Conservation (phyloP, 2,797 vertebrate species). For the Paguma larvata region DNA sequence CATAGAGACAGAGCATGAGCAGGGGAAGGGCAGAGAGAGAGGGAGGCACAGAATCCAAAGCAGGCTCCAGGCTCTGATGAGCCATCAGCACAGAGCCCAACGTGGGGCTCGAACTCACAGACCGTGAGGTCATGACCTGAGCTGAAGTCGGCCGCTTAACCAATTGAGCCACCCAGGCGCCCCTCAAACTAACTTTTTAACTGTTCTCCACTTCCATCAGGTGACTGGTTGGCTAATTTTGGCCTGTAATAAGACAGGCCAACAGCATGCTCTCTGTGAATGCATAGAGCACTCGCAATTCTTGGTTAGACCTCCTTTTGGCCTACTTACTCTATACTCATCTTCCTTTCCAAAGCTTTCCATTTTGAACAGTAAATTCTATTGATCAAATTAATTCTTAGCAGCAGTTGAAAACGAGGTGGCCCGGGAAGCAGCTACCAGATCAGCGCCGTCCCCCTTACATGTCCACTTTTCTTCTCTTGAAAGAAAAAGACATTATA, state of each 20-base stretch:
- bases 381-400: conserved; percentile 34
- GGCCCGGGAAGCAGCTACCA: background rate
- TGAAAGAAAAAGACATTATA: background rate
- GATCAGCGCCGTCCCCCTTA: background rate
- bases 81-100: no score
- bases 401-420: background rate
- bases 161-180: no score
- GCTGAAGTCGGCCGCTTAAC: no score
- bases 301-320: background rate
- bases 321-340: background rate
- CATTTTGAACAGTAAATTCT: conserved; percentile 14
- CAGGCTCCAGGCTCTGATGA: no score
- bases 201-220: background rate
- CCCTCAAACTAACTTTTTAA: background rate
- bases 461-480: conserved; percentile 1
- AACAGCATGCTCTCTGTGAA: background rate
- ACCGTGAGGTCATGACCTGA: no score
- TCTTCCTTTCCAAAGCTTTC: conserved; percentile 36
- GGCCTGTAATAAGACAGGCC: background rate
- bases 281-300: background rate
- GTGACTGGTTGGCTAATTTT: background rate
- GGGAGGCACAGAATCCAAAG: no score
- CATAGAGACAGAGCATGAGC: no score
- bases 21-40: no score
- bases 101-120: no score